phyloP scores from a whole-genome alignment of 2,888 invertebrate genomes.

The Miltochrista miniata region DNA sequence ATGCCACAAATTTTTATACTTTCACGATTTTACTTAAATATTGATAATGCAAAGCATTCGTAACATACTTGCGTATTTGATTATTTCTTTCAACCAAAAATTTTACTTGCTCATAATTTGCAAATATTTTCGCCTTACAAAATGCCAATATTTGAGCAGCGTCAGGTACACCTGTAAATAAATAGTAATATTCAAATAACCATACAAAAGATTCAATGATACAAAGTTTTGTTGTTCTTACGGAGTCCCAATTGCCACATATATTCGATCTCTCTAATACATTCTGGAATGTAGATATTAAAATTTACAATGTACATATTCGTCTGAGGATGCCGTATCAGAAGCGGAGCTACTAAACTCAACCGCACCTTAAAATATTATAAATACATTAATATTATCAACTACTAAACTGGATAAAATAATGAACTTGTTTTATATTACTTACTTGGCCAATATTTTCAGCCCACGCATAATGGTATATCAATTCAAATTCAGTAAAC shows the following conservation, averaged over 20 bases:
- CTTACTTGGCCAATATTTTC: slow-evolving; percentile 89
- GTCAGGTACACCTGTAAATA: slow-evolving; percentile 86
- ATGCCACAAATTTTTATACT: too few relatives aligned
- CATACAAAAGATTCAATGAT: too few relatives aligned
- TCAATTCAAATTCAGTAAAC: slow-evolving; percentile 91
- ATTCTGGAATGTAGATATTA: slow-evolving; percentile 87
- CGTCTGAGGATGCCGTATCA: slow-evolving; percentile 86
- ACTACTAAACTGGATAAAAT: not conserved
- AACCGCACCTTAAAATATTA: slow-evolving; percentile 79
- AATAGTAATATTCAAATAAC: not conserved
- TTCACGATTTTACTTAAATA: too few relatives aligned
- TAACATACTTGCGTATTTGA: slow-evolving; percentile 69
- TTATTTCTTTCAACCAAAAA: slow-evolving; percentile 85
- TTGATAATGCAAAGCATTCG: not conserved
- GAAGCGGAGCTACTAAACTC: slow-evolving; percentile 87
- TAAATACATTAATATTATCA: not conserved
- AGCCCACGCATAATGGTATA: slow-evolving; percentile 92
- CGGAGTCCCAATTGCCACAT: slow-evolving; percentile 90
- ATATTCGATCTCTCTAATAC: slow-evolving; percentile 91
- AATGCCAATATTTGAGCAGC: slow-evolving; percentile 89
- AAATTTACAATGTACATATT: slow-evolving; percentile 88
- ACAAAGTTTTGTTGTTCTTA: slow-evolving; percentile 47
- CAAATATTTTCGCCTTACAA: slow-evolving; percentile 87
- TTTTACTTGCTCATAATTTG: slow-evolving; percentile 85
- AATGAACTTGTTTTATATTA: not conserved